Evolutionary conservation across 2,888 invertebrate genomes (phyloP).

Genomic region (Suillia variegata): DNA sequence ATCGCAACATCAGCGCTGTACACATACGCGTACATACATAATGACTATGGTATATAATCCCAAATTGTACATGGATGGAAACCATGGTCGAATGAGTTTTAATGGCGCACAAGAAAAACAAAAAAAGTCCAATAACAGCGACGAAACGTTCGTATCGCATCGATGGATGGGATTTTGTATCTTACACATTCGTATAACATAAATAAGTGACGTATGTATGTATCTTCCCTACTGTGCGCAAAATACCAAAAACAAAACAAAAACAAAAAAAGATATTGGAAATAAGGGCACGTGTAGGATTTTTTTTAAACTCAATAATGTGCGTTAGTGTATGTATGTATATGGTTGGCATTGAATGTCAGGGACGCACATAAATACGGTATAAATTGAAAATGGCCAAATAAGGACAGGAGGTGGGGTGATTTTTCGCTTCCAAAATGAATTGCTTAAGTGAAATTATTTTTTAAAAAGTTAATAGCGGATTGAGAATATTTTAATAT

Average conservation of each 20-base stretch:
- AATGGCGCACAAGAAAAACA: conserved; percentile 33
- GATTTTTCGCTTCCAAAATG: no score
- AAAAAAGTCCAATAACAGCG: conserved; percentile 14
- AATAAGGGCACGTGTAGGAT: conserved; percentile 54
- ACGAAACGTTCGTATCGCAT: conserved; percentile 14
- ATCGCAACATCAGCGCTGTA: background rate
- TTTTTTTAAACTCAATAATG: conserved; percentile 18
- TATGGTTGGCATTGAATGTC: conserved; percentile 31
- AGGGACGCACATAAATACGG: conserved; percentile 33
- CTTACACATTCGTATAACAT: conserved; percentile 9
- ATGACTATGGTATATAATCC: conserved; percentile 22
- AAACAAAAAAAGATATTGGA: conserved; percentile 22
- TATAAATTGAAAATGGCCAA: conserved; percentile 26
- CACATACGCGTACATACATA: conserved; percentile 3
- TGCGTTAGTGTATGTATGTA: conserved; percentile 14
- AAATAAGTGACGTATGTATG: conserved; percentile 10
- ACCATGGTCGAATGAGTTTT: conserved; percentile 37
- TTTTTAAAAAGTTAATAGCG: no score
- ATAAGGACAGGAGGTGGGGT: no score
- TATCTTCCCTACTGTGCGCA: conserved; percentile 21
- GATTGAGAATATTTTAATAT: no score
- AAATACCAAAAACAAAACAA: conserved; percentile 14
- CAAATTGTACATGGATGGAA: conserved; percentile 15
- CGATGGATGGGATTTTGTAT: conserved; percentile 17
- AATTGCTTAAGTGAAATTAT: no score